These are phyloP conservation scores for Papilio machaon DNA, from an alignment of 1,140 invertebrate species.

Conservation along the genomic window DNA sequence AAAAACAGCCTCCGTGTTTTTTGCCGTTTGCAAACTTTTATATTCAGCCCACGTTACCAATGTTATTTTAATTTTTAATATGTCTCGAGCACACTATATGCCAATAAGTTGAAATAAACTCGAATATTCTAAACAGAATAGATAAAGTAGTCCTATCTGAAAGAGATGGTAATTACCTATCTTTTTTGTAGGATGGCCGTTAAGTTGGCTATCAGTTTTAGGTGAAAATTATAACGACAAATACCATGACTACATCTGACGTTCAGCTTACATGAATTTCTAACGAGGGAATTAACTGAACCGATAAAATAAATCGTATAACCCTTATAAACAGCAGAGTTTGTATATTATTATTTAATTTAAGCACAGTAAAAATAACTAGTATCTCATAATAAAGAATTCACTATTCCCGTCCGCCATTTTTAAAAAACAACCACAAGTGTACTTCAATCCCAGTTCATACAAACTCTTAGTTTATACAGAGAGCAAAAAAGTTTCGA, in stretches of 20 bases:
- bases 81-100: neutral
- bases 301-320: neutral
- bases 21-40: slow-evolving; percentile 46
- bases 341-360: neutral
- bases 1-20: slow-evolving; percentile 42
- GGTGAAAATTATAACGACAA: no score
- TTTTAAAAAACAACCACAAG: slow-evolving; percentile 1
- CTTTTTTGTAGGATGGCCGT: no score
- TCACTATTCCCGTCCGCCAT: neutral
- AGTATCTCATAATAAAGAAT: neutral
- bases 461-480: slow-evolving; percentile 20
- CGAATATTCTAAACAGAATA: neutral
- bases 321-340: neutral
- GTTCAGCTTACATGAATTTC: no score
- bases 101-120: no score
- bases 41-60: slow-evolving; percentile 43
- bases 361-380: neutral
- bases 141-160: neutral
- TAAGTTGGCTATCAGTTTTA: no score
- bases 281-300: neutral
- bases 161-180: neutral
- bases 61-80: slow-evolving; percentile 50
- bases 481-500: slow-evolving; percentile 18
- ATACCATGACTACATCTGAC: no score
- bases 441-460: slow-evolving; percentile 14